Conservation (phyloP, 2,888 invertebrate genomes). For the Ochropleura plecta region DNA sequence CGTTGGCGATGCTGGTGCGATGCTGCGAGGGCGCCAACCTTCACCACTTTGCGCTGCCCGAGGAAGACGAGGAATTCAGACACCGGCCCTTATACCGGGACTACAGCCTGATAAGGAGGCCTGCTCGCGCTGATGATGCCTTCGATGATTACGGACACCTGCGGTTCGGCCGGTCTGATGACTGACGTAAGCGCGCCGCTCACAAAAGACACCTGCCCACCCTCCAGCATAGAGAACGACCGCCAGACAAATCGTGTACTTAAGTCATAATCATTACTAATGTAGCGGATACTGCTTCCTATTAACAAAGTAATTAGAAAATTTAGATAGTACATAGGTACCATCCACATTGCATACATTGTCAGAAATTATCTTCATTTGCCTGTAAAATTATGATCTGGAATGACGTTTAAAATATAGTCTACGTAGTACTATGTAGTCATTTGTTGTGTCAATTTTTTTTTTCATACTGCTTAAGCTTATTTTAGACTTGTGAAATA, state of each 20-base stretch:
- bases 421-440: not conserved
- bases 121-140: constrained; percentile 90
- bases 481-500: constrained; percentile 69
- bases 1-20: constrained; percentile 72
- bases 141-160: constrained; percentile 95
- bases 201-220: constrained; percentile 60
- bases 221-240: constrained; percentile 56
- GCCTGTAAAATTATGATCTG: not conserved
- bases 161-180: constrained; percentile 92
- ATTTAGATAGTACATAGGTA: constrained; percentile 24
- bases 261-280: constrained; percentile 46
- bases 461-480: not conserved
- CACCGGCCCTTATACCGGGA: constrained; percentile 87
- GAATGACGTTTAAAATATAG: not conserved
- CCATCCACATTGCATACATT: not conserved
- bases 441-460: not conserved
- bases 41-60: constrained; percentile 72
- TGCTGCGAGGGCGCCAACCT: constrained; percentile 78
- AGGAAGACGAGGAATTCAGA: constrained; percentile 83
- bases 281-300: constrained; percentile 29
- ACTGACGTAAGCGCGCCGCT: constrained; percentile 76
- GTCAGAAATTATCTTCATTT: not conserved
- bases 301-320: constrained; percentile 19
- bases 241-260: constrained; percentile 62
- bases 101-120: constrained; percentile 89